A percentile compares a stretch with the other conserved stretches of the same genome.
phyloP scores from a whole-genome alignment of 2,888 invertebrate species.

The Aleiodes testaceus region DNA sequence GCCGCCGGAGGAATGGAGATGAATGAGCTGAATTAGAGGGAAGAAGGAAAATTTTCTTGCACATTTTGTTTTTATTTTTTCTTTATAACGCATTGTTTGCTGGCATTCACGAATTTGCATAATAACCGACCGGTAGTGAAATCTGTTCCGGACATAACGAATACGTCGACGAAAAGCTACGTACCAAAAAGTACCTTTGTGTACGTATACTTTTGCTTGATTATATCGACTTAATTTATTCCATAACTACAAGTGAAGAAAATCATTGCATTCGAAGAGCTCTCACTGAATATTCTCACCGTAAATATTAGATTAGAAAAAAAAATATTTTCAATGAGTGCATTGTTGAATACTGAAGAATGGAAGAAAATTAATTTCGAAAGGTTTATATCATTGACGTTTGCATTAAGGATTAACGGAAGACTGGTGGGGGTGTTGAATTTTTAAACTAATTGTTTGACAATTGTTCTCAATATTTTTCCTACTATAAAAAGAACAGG shows the following conservation, averaged over 20 bases:
- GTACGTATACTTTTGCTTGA: constrained; percentile 5
- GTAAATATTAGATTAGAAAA: too few relatives aligned
- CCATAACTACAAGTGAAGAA: not conserved
- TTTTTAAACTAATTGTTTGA: too few relatives aligned
- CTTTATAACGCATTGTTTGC: constrained; percentile 54
- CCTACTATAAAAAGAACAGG: too few relatives aligned
- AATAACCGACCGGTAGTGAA: constrained; percentile 56
- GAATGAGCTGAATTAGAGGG: not conserved
- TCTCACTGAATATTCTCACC: too few relatives aligned
- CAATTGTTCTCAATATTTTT: too few relatives aligned
- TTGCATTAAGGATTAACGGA: too few relatives aligned
- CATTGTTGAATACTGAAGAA: too few relatives aligned
- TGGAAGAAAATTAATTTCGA: too few relatives aligned
- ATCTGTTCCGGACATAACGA: constrained; percentile 45
- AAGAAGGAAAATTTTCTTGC: constrained; percentile 50
- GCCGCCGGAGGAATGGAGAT: constrained; percentile 40
- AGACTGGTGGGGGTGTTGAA: too few relatives aligned
- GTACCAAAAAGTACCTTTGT: constrained; percentile 7
- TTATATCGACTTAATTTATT: constrained; percentile 29
- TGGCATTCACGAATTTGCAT: constrained; percentile 62
- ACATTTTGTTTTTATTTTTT: constrained; percentile 18
- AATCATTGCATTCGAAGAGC: too few relatives aligned
- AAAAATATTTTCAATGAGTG: too few relatives aligned
- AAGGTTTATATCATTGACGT: too few relatives aligned
- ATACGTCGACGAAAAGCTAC: constrained; percentile 43